These are phyloP conservation scores for Nematolebias whitei DNA, from an alignment of 2,113 vertebrate species.

Conservation along the genomic window DNA sequence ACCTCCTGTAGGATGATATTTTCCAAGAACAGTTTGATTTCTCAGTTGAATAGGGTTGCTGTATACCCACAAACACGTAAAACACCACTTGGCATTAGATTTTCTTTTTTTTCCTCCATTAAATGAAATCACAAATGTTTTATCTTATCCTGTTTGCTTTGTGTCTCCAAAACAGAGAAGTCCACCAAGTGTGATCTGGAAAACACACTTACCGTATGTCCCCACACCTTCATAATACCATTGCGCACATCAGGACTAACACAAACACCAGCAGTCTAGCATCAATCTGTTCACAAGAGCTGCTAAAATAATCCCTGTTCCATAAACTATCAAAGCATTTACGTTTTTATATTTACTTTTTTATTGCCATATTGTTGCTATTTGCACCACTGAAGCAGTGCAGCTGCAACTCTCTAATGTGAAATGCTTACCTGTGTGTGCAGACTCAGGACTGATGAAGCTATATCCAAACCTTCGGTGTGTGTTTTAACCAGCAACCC, in stretches of 20 bases:
- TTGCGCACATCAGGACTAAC: not conserved
- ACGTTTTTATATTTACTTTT: too few relatives aligned
- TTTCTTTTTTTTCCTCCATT: not conserved
- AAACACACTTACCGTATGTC: not conserved
- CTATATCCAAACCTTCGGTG: too few relatives aligned
- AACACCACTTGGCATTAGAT: not conserved
- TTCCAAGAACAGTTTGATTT: too few relatives aligned
- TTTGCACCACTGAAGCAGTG: too few relatives aligned
- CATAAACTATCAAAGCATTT: too few relatives aligned
- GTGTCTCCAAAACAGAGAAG: not conserved
- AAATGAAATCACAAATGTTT: not conserved
- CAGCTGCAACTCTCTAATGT: too few relatives aligned
- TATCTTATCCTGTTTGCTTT: not conserved
- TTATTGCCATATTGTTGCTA: too few relatives aligned
- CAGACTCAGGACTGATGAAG: too few relatives aligned
- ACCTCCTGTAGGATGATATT: too few relatives aligned
- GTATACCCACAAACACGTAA: too few relatives aligned
- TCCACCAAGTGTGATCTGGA: not conserved
- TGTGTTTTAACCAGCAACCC: not conserved
- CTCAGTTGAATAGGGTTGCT: too few relatives aligned
- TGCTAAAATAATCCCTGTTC: not conserved
- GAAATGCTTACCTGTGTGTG: too few relatives aligned
- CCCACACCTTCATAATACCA: not conserved
- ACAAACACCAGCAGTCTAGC: not conserved
- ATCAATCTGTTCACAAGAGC: conserved; percentile 6